These are phyloP conservation scores for Hemibagrus wyckioides DNA, from an alignment of 2,113 vertebrate genomes.

Conservation along the genomic window DNA sequence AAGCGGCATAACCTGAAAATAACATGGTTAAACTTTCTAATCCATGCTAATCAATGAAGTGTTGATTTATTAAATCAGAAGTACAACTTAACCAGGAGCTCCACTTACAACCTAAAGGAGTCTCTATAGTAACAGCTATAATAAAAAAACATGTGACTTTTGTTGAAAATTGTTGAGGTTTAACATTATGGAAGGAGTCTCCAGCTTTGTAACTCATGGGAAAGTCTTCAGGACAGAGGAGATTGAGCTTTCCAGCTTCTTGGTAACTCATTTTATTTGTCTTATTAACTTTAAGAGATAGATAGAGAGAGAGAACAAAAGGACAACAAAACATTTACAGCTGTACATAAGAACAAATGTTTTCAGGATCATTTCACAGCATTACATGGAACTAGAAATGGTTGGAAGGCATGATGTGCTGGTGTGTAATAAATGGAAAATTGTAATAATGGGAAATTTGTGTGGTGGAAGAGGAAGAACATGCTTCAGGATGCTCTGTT, in stretches of 20 bases:
- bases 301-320: not conserved
- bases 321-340: too few species aligned
- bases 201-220: not conserved
- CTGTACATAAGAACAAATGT: too few species aligned
- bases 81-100: not conserved
- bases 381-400: not conserved
- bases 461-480: not conserved
- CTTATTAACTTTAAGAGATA: not conserved
- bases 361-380: not conserved
- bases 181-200: not conserved
- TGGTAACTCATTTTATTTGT: not conserved
- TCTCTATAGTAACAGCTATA: not conserved
- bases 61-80: not conserved
- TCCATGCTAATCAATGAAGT: not conserved
- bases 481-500: too few species aligned
- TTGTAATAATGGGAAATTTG: not conserved
- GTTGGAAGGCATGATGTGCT: not conserved
- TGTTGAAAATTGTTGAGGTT: not conserved
- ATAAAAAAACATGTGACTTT: not conserved
- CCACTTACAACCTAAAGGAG: not conserved
- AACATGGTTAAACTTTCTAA: not conserved
- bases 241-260: not conserved
- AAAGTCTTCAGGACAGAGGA: not conserved
- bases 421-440: not conserved
- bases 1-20: slow-evolving; percentile 68